Base-by-base conservation (phyloP, 2,888 invertebrate species). In the Stenichneumon culpator region DNA sequence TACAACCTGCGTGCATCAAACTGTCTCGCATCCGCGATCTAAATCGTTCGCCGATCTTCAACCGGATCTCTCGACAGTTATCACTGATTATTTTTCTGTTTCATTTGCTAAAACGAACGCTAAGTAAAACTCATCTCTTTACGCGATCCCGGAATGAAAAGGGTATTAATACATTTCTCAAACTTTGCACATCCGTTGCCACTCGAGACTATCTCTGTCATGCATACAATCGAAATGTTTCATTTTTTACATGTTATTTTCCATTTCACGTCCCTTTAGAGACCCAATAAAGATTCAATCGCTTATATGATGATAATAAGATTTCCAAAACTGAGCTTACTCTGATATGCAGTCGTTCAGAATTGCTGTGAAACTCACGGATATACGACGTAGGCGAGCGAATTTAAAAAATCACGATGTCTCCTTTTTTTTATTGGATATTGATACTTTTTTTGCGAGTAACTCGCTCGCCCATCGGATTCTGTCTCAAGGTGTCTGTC, bases 1-100 rank as follows among this genome's bases (percentile, higher is more conserved):
- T 82, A 84, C 82, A 84, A 86, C 84, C 84, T 82, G 84, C 86
- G 89, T 91, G 90, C 91, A 90, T 90, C 89, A 90, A 92, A 92
- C 84, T 89, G 86, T 87, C 85, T 72, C 44, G 19, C n/a, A 70
- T 77, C 67, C 83, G 74, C 75, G 25, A 65, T 67, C 32, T 22
- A 28, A 39, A 19, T 79, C 32, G 39, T 79, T 72, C 14, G 36
- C 47, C 52, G 68, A 78, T 54, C 70, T 54, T 79, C 60, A 47
- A 39, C 74, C 69, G 75, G 73, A 52, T 67, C 1, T 63, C 68
- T 60, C 75, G 83, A 83, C 82, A 82, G 63, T 83, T 81, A 78
- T 79, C 70, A 78, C 72, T 75, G 65, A 54, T 68, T 77, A 73
- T 63, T 70, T 67, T 72, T 78, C n/a, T 79, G 69, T 54, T 14